Evolutionary conservation across 92 coral and sea anemone genomes (phyloP).

Genomic region (Phymanthus crucifer): DNA sequence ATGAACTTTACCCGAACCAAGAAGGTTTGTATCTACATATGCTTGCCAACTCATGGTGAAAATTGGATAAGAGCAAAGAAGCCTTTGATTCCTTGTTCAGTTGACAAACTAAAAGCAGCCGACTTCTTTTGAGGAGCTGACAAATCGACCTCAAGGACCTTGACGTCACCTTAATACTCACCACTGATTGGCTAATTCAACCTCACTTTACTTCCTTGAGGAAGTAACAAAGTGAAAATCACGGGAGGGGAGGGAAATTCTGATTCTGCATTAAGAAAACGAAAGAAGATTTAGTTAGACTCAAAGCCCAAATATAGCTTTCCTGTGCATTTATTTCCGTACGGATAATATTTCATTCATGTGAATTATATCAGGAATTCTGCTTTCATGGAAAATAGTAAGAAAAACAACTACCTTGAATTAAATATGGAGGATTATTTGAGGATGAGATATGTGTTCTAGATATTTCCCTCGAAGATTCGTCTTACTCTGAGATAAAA

Average conservation of each 20-base stretch:
- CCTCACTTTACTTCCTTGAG: conserved; percentile 25
- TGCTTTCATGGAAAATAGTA: no score
- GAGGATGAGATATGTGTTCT: no score
- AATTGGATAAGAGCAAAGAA: background rate
- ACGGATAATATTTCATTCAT: background rate
- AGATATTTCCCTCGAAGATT: no score
- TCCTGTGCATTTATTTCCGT: background rate
- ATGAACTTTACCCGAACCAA: conserved; percentile 69
- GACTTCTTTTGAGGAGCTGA: conserved; percentile 17
- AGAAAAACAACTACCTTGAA: no score
- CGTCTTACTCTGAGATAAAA: no score
- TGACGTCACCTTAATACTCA: conserved; percentile 41
- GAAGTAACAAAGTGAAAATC: conserved; percentile 17
- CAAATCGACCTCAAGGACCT: background rate
- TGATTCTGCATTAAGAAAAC: background rate
- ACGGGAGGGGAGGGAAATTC: conserved; percentile 7
- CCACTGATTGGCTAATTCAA: conserved; percentile 42
- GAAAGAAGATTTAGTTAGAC: background rate
- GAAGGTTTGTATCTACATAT: conserved; percentile 70
- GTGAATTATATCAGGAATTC: no score
- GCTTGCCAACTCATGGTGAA: conserved; percentile 80
- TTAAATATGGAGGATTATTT: no score
- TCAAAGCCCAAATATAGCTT: background rate
- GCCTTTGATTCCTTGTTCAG: background rate
- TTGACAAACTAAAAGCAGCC: conserved; percentile 19